Evolutionary conservation across 2,113 vertebrate genomes (phyloP).

Genomic region (Semicossyphus pulcher): DNA sequence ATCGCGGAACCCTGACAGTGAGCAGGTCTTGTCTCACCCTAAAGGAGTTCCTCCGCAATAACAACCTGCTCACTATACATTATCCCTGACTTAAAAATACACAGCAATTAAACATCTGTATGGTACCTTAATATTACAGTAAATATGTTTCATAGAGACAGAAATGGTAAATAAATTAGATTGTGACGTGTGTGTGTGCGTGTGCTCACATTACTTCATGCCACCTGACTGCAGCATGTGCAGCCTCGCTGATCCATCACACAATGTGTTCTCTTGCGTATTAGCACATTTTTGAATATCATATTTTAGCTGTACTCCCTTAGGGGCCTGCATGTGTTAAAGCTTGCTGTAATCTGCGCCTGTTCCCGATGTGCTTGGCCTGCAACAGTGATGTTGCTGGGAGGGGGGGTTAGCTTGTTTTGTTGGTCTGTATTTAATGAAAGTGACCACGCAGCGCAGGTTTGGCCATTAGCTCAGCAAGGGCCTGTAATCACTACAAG

Average conservation of each 20-base stretch:
- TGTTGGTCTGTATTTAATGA: constrained; percentile 76
- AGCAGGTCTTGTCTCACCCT: too few relatives aligned
- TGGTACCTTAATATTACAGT: too few relatives aligned
- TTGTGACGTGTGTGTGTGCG: too few relatives aligned
- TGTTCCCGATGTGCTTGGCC: constrained; percentile 25
- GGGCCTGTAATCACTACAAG: constrained; percentile 74
- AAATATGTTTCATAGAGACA: too few relatives aligned
- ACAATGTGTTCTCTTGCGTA: constrained; percentile 4
- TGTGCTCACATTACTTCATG: too few relatives aligned
- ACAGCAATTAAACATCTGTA: too few relatives aligned
- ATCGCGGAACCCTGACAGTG: too few relatives aligned
- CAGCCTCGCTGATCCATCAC: not conserved
- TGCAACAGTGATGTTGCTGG: constrained; percentile 1
- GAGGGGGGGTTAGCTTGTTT: constrained; percentile 38
- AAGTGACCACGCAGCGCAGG: constrained; percentile 65
- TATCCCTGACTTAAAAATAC: too few relatives aligned
- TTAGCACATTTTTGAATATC: constrained; percentile 28
- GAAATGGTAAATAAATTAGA: too few relatives aligned
- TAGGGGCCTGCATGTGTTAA: not conserved
- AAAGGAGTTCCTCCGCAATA: too few relatives aligned
- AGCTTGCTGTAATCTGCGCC: constrained; percentile 18
- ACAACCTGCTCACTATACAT: too few relatives aligned
- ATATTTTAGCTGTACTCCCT: constrained; percentile 11
- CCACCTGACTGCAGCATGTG: not conserved
- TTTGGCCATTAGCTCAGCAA: constrained; percentile 75